A percentile compares a stretch with the other conserved stretches of the same genome.
Conservation (phyloP, 1,140 invertebrate genomes). For the Orchestia grillus region DNA sequence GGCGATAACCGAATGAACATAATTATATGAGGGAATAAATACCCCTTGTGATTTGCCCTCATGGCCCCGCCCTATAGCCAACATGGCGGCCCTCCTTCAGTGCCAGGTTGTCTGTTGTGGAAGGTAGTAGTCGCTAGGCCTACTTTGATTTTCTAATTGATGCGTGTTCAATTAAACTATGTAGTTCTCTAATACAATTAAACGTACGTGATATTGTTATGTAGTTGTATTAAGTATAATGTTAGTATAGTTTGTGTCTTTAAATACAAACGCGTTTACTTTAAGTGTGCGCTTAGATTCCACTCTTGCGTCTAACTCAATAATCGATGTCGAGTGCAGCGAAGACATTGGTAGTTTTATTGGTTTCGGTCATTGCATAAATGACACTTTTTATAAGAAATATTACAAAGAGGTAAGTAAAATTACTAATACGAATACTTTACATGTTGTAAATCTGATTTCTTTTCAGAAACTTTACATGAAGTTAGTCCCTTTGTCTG, state of each 20-base stretch:
- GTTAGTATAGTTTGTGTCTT: not conserved
- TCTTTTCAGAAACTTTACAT: not conserved
- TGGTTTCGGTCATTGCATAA: not conserved
- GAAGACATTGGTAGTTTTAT: not conserved
- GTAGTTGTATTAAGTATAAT: not conserved
- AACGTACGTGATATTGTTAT: not conserved
- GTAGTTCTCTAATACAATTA: not conserved
- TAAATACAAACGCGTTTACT: not conserved
- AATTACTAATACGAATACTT: not conserved
- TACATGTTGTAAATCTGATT: not conserved
- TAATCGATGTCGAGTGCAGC: not conserved
- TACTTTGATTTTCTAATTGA: not conserved
- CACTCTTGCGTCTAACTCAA: not conserved
- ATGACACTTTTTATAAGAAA: not conserved
- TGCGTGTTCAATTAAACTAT: not conserved
- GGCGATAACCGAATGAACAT: not conserved
- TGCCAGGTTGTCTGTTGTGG: not conserved
- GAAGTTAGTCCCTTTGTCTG: not conserved
- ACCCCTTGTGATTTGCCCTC: constrained; percentile 5
- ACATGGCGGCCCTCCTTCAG: constrained; percentile 3
- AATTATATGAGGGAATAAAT: constrained; percentile 2
- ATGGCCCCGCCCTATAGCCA: not conserved
- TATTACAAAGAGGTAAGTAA: not conserved
- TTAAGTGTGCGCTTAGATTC: not conserved
- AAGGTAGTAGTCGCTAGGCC: not conserved